A percentile compares a stretch with the other conserved stretches of the same genome.
Evolutionary conservation across 2,113 vertebrate species (phyloP).

Genomic region (Triplophysa rosa): DNA sequence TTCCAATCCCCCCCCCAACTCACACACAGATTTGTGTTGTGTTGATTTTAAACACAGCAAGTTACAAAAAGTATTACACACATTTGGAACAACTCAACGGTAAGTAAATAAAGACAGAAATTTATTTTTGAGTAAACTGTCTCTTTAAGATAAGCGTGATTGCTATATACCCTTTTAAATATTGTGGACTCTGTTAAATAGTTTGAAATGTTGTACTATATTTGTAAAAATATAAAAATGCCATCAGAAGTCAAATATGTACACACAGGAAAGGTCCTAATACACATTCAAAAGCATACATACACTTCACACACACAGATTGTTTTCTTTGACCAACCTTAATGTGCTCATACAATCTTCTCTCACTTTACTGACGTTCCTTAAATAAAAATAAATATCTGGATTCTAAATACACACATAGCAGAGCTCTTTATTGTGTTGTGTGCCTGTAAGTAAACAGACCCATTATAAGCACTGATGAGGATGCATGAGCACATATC

Average conservation of each 20-base stretch:
- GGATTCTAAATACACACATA: neutral
- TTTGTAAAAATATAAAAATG: too few relatives aligned
- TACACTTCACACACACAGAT: neutral
- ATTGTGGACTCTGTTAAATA: too few relatives aligned
- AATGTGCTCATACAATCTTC: neutral
- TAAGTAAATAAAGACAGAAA: too few relatives aligned
- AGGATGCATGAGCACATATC: neutral
- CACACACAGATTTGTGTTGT: neutral
- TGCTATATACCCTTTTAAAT: too few relatives aligned
- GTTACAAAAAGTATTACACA: neutral
- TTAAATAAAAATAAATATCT: conserved; percentile 4
- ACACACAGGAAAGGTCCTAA: neutral
- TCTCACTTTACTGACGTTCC: neutral
- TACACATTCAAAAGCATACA: neutral
- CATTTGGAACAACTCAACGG: too few relatives aligned
- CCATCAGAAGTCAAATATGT: too few relatives aligned
- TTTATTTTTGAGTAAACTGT: too few relatives aligned
- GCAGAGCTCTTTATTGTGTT: neutral
- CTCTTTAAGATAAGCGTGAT: too few relatives aligned
- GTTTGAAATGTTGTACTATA: too few relatives aligned
- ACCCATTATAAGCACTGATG: neutral
- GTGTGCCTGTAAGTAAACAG: conserved; percentile 25
- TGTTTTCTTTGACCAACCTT: conserved; percentile 3
- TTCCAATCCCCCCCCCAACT: too few relatives aligned
- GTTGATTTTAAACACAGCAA: neutral